Evolutionary conservation across 2,797 vertebrate genomes (phyloP).

Genomic region (Cossypha dichroa): DNA sequence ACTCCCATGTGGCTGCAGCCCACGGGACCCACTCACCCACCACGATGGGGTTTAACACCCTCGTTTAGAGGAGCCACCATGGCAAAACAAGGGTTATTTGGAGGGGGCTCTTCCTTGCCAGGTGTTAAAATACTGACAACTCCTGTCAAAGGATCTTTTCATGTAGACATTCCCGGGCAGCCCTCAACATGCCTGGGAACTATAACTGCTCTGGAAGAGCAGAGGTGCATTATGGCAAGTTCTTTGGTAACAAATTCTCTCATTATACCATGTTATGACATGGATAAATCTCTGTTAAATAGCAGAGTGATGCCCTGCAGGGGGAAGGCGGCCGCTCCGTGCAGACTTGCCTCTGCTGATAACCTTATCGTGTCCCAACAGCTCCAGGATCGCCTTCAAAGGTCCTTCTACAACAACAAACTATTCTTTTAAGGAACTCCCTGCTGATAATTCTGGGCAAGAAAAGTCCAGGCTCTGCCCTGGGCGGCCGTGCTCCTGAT

Average conservation of each 20-base stretch:
- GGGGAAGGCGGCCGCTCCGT: slow-evolving; percentile 55
- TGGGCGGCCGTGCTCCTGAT: fast-evolving
- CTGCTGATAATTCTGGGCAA: not conserved
- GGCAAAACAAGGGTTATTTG: slow-evolving; percentile 47
- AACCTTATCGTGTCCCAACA: slow-evolving; percentile 78
- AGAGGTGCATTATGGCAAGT: slow-evolving; percentile 53
- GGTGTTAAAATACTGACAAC: slow-evolving; percentile 69
- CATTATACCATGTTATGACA: slow-evolving; percentile 76
- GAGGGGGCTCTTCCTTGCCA: slow-evolving; percentile 50
- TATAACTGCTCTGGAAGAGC: slow-evolving; percentile 57
- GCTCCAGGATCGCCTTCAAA: slow-evolving; percentile 49
- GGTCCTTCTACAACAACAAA: slow-evolving; percentile 11
- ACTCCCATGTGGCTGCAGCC: fast-evolving
- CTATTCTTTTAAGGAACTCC: not conserved
- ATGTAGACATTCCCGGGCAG: slow-evolving; percentile 72
- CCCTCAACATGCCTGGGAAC: slow-evolving; percentile 65
- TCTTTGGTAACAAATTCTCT: slow-evolving; percentile 69
- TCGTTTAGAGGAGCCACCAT: not conserved
- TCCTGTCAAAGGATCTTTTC: slow-evolving; percentile 70
- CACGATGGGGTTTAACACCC: fast-evolving
- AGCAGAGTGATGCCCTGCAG: slow-evolving; percentile 65
- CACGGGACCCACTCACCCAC: fast-evolving
- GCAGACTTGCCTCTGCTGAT: slow-evolving; percentile 70
- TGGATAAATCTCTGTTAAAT: slow-evolving; percentile 64
- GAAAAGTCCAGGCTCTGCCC: not conserved